Conservation (phyloP, 2,797 vertebrate species). For the Coregonus sp. region DNA sequence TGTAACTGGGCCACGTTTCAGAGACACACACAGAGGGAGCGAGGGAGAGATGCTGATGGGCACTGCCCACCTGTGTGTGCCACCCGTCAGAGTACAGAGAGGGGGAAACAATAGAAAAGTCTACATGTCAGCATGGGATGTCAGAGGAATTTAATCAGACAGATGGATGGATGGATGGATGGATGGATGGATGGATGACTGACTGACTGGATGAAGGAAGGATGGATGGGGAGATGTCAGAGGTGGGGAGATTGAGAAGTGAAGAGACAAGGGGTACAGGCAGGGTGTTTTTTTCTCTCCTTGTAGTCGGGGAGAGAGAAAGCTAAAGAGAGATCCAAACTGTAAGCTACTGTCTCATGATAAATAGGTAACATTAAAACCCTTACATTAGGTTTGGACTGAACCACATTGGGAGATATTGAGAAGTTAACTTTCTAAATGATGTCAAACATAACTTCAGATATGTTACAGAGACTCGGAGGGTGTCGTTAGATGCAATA, state of each 20-base stretch:
- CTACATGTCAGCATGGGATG: conserved; percentile 55
- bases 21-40: no score
- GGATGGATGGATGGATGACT: conserved; percentile 37
- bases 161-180: conserved; percentile 35
- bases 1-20: conserved; percentile 55
- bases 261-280: conserved; percentile 6
- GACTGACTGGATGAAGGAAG: conserved; percentile 9
- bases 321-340: conserved; percentile 31
- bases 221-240: background rate
- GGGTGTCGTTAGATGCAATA: no score
- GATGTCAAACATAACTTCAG: conserved; percentile 6
- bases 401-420: conserved; percentile 25
- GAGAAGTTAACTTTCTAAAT: conserved; percentile 15
- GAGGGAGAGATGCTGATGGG: background rate
- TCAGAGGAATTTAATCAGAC: conserved; percentile 12
- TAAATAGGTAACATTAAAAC: conserved; percentile 52
- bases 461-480: background rate
- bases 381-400: conserved; percentile 20
- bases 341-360: conserved; percentile 29
- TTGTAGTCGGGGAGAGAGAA: conserved; percentile 1
- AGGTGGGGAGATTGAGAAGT: conserved; percentile 40
- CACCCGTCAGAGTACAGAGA: conserved; percentile 29
- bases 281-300: background rate
- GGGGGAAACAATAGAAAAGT: conserved; percentile 54
- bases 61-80: conserved; percentile 52